Evolutionary conservation across 2,888 invertebrate genomes (phyloP).

Genomic region (Macrosiphum euphorbiae): DNA sequence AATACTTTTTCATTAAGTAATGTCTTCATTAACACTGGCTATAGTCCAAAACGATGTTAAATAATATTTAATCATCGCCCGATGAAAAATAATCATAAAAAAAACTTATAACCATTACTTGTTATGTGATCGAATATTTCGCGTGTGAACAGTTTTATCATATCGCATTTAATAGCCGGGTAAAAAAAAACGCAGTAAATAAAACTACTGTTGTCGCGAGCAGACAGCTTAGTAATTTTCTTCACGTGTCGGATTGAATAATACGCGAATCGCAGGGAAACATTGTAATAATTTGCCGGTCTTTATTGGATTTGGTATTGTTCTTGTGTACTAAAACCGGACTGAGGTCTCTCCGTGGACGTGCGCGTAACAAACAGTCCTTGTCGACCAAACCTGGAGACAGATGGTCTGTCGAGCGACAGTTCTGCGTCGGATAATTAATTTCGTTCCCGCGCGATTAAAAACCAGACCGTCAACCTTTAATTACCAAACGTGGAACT

Average conservation of each 20-base stretch:
- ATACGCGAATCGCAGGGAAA: not conserved
- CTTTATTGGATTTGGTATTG: conserved; percentile 25
- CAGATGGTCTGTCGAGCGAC: conserved; percentile 59
- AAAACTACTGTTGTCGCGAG: not conserved
- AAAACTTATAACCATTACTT: not conserved
- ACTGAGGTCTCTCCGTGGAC: conserved; percentile 8
- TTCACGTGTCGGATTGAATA: not conserved
- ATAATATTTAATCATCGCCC: not conserved
- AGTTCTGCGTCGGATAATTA: conserved; percentile 37
- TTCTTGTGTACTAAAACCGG: conserved; percentile 34
- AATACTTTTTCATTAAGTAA: conserved; percentile 6
- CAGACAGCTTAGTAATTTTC: conserved; percentile 19
- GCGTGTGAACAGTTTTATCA: conserved; percentile 44
- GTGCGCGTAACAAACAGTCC: conserved; percentile 19
- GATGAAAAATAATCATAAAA: not conserved
- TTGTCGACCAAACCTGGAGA: conserved; percentile 56
- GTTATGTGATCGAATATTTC: conserved; percentile 15
- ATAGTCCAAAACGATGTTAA: conserved; percentile 16
- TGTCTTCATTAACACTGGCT: conserved; percentile 8
- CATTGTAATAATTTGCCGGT: conserved; percentile 31
- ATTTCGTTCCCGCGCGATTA: conserved; percentile 58
- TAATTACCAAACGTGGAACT: conserved; percentile 64
- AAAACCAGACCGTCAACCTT: conserved; percentile 64
- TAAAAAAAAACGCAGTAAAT: not conserved
- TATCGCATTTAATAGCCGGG: not conserved